Evolutionary conservation across 2,888 invertebrate species (phyloP), one percentile per base, ranked within the genome.

Genomic region (Cantharis lateralis): DNA sequence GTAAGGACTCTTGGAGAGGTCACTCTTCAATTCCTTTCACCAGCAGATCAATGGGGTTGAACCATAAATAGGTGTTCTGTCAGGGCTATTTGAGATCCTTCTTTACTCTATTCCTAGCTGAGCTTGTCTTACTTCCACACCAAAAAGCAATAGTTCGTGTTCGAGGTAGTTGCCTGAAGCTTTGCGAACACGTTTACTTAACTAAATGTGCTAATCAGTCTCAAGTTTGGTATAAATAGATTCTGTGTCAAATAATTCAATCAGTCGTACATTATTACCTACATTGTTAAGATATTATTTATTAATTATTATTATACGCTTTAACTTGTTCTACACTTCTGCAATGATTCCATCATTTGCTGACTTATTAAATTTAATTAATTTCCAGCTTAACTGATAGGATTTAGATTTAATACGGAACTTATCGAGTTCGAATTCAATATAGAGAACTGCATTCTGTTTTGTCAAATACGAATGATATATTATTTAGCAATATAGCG

Each of bases 11-110:
- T 79, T 79, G 72, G 80, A 82, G 79, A 83, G 83, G 83, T 83
- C 82, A 82, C 76, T 76, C 66, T 78, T 78, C 80, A 83, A 82
- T 84, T 83, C 82, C 83, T 84, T 84, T 84, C 82, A 82, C 81
- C 82, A 79, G 80, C 82, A 84, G 84, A 84, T 85, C 84, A 85
- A 83, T 84, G 83, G 80, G 84, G 84, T 84, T 83, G 82, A 83
- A 84, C 84, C 84, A 85, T 84, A 85, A 48, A 85, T 85, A 85
- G 84, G 84, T 84, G 82, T 84, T 82, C 84, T 82, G 83, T 83
- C 84, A 82, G 80, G 81, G 81, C 80, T 74, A 76, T 78, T 77
- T 70, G 75, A 76, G 77, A 75, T 78, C 80, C 79, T 80, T 80
- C 81, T 81, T 81, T 76, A 80, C 79, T 82, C 82, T 81, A 82